Conservation (phyloP, 2,888 invertebrate species). For the Brenthis daphne region DNA sequence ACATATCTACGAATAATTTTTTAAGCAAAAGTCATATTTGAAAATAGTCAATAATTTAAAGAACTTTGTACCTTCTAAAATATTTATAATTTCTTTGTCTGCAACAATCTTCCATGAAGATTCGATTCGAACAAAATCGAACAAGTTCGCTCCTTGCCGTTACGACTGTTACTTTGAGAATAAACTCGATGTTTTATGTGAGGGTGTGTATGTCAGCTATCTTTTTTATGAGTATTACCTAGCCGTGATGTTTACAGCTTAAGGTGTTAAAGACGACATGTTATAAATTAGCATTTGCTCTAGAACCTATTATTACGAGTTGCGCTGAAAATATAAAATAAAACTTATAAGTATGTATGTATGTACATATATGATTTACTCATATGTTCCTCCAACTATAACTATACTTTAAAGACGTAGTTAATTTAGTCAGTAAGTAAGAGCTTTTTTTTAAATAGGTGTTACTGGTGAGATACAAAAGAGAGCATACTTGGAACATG, state of each 20-base stretch:
- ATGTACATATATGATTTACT: no score
- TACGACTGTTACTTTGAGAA: constrained; percentile 46
- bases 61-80: neutral
- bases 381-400: no score
- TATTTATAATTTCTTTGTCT: constrained; percentile 1
- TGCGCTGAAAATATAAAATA: neutral
- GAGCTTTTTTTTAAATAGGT: no score
- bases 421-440: no score
- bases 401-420: no score
- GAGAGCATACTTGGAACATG: no score
- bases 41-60: no score
- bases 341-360: no score
- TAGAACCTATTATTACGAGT: constrained; percentile 16
- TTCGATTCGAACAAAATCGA: constrained; percentile 22
- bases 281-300: constrained; percentile 28
- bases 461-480: no score
- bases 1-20: no score
- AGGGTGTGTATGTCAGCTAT: constrained; percentile 58
- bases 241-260: constrained; percentile 56
- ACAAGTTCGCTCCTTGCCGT: constrained; percentile 27
- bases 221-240: constrained; percentile 56
- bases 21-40: no score
- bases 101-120: constrained; percentile 13
- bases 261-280: constrained; percentile 43
- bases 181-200: constrained; percentile 65